These are phyloP conservation scores for Iguana delicatissima DNA, from an alignment of 2,797 vertebrate genomes.

Conservation along the genomic window DNA sequence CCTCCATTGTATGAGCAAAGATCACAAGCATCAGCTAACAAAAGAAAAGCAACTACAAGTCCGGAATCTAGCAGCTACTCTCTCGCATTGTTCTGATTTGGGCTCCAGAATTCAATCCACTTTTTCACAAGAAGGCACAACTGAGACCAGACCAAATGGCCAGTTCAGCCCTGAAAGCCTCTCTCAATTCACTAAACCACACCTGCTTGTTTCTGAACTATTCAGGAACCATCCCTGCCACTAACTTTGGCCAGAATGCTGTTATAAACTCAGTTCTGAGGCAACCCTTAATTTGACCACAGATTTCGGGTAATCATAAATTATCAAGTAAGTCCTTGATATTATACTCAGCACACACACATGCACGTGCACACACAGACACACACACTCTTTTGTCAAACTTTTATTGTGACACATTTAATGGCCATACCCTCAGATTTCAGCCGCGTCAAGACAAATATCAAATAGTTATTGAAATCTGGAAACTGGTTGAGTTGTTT, in stretches of 20 bases:
- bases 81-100: not conserved
- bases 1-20: not conserved
- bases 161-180: not conserved
- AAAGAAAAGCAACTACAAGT: not conserved
- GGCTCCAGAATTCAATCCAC: not conserved
- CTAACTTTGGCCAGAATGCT: not conserved
- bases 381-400: not conserved
- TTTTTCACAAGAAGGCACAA: not conserved
- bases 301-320: not conserved
- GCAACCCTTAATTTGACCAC: not conserved
- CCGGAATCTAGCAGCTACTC: not conserved
- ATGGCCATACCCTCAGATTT: conserved; percentile 89
- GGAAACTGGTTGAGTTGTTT: conserved; percentile 96
- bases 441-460: conserved; percentile 93
- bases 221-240: not conserved
- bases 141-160: not conserved
- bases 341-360: not conserved
- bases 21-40: not conserved
- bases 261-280: not conserved
- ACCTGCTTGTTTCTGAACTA: not conserved
- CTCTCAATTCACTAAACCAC: not conserved
- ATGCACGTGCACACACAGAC: not conserved
- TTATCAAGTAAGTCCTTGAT: not conserved
- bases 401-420: not conserved
- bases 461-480: conserved; percentile 97